Percentiles rank a stretch among this genome's conserved stretches.
These are phyloP conservation scores for Macroglossus sobrinus DNA, from an alignment of 2,113 vertebrate genomes.

Conservation along the genomic window DNA sequence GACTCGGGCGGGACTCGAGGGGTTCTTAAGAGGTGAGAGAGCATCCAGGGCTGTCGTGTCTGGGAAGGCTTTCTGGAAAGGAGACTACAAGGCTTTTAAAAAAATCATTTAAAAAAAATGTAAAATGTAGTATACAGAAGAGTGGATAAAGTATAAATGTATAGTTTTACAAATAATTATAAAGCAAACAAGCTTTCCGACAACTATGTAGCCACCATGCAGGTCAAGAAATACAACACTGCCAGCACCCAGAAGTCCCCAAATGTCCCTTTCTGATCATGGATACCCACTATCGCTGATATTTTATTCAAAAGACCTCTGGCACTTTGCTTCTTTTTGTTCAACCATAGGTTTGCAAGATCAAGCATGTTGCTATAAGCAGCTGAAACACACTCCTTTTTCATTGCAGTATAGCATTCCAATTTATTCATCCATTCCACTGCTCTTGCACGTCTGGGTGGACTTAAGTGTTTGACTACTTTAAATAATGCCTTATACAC, in stretches of 20 bases:
- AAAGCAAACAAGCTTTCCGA: neutral
- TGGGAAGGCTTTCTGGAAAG: neutral
- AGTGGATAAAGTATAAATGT: neutral
- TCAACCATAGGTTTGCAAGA: neutral
- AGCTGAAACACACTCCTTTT: neutral
- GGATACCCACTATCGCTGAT: neutral
- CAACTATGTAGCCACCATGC: neutral
- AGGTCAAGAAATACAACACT: neutral
- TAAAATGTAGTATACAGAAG: neutral
- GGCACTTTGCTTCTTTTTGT: neutral
- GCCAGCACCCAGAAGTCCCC: neutral
- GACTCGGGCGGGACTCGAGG: neutral
- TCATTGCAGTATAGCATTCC: neutral
- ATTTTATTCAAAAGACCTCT: neutral
- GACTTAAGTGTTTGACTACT: neutral
- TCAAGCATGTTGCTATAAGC: fast-evolving
- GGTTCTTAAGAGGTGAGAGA: neutral
- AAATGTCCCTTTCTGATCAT: neutral
- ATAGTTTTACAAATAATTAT: neutral
- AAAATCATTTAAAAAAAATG: neutral
- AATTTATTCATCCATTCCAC: neutral
- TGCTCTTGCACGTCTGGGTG: neutral
- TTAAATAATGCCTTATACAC: too few species aligned
- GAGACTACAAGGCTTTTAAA: neutral
- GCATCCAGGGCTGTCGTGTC: neutral